A percentile compares a stretch with the other conserved stretches of the same genome.
These are phyloP conservation scores for Nothoprocta perdicaria DNA, from an alignment of 2,113 vertebrate genomes.

Conservation along the genomic window DNA sequence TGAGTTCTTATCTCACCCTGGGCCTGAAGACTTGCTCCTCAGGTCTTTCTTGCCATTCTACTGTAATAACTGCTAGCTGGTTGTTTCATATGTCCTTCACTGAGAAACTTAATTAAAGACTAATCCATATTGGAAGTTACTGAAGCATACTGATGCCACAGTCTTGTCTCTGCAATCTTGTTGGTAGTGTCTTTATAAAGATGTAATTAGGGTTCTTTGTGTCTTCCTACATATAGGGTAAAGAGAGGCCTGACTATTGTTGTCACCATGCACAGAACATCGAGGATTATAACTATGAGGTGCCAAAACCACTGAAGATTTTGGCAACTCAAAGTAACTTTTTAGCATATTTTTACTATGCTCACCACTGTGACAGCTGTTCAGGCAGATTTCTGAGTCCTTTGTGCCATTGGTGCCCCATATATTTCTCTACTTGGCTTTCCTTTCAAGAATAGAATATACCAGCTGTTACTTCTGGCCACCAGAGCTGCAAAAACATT, in stretches of 20 bases:
- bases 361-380: slow-evolving; percentile 73
- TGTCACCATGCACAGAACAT: neutral
- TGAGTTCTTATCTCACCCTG: neutral
- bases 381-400: slow-evolving; percentile 73
- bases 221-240: neutral
- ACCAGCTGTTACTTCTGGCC: slow-evolving; percentile 77
- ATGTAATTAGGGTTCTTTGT: neutral
- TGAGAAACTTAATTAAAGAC: slow-evolving; percentile 25
- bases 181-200: neutral
- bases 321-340: slow-evolving; percentile 53
- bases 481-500: slow-evolving; percentile 26
- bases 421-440: slow-evolving; percentile 67
- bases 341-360: slow-evolving; percentile 52
- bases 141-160: neutral
- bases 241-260: neutral
- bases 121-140: neutral
- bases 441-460: slow-evolving; percentile 70
- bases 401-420: slow-evolving; percentile 27
- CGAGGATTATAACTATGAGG: neutral
- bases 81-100: neutral
- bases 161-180: neutral
- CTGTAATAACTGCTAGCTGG: neutral
- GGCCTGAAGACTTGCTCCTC: neutral
- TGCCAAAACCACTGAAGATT: slow-evolving; percentile 63
- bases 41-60: accelerated